Base-by-base conservation (phyloP, 2,113 vertebrate species). In the Mormyrus lacerda region DNA sequence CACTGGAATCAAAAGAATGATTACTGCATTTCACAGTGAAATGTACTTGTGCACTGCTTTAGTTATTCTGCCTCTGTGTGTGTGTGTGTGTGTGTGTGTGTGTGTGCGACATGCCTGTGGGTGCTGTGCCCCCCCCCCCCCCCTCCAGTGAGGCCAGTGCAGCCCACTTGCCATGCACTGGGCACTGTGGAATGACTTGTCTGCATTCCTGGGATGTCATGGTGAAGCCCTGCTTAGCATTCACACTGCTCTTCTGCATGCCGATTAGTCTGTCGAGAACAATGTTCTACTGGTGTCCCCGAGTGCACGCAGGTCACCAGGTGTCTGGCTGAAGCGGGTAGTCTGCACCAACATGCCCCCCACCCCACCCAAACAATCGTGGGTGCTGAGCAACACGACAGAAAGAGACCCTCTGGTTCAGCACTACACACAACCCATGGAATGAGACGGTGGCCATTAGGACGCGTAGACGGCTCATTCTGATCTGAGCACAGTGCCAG, bases 141-240 rank as follows among this genome's bases (percentile, higher is more conserved):
- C 39, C 47, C 44, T 15, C 73, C 65, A n/a, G 50, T 65, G 44
- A 55, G 15, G 10, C 39, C 51, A 44, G 31, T 45, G 31, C 8
- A 31, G 27, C 88, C 91, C 90, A 93, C 89, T 91, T 91, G 88
- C 61, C 5, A 55, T 58, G 76, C 47, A n/a, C 35, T 44, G 24
- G 35, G 50, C 47, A 19, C 88, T 82, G 42, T 90, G 45, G 45
- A 69, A 79, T 90, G 87, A 91, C 90, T 93, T 10, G 89, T 90
- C 91, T 88, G 89, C 93, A 93, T 94, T 95, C 93, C 90, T 9
- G 0, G 55, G 10, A 82, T 90, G 92, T 88, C 85, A 69, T n/a
- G 35, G 88, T 76, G 19, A 42, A 53, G 44, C 21, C 39, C 65
- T 19, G 51, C 7, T 51, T 45, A n/a, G 47, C 8, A 39, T 79